These are phyloP conservation scores for Exocentrus adspersus DNA, from an alignment of 2,888 invertebrate species.

Conservation along the genomic window DNA sequence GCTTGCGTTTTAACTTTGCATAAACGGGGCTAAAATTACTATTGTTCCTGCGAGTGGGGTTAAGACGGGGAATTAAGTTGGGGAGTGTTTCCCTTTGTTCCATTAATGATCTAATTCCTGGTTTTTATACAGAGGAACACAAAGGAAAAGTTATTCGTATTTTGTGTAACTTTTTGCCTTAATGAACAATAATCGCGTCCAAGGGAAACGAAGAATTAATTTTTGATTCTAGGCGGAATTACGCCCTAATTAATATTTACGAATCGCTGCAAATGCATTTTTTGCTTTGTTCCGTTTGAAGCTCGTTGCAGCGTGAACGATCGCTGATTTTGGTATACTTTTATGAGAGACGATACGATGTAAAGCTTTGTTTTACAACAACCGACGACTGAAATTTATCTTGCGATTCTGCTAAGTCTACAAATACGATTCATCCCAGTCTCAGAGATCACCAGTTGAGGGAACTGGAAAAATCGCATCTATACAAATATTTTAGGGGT, in stretches of 20 bases:
- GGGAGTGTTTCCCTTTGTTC: constrained; percentile 15
- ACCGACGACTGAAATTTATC: too few relatives aligned
- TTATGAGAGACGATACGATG: too few relatives aligned
- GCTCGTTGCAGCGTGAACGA: background rate
- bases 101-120: constrained; percentile 11
- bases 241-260: background rate
- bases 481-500: too few relatives aligned
- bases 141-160: constrained; percentile 3
- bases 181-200: background rate
- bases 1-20: background rate
- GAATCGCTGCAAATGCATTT: background rate
- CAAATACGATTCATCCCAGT: too few relatives aligned
- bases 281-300: background rate
- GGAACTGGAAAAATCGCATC: too few relatives aligned
- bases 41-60: constrained; percentile 5
- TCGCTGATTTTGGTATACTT: background rate
- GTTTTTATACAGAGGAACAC: constrained; percentile 11
- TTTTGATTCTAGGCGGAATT: background rate
- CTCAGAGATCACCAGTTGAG: too few relatives aligned
- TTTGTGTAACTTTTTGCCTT: background rate
- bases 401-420: too few relatives aligned
- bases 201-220: background rate
- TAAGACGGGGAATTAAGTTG: constrained; percentile 9
- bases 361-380: too few relatives aligned
- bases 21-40: constrained; percentile 8